Conservation (phyloP, 2,113 vertebrate species). For the Vulpes lagopus region DNA sequence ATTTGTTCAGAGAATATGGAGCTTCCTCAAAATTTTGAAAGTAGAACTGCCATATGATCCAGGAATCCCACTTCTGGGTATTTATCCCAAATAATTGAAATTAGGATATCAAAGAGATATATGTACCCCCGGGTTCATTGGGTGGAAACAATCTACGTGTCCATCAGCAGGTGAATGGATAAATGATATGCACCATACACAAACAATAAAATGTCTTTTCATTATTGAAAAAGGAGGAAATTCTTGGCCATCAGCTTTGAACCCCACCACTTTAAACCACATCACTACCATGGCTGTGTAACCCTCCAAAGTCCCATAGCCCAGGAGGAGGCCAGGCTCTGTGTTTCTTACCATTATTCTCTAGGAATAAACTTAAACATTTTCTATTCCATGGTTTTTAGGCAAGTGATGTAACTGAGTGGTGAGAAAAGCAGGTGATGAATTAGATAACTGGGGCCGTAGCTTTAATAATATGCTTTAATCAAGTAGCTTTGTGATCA, state of each 20-base stretch:
- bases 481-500: neutral
- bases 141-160: neutral
- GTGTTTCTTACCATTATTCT: neutral
- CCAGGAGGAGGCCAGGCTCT: accelerated
- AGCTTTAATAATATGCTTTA: neutral
- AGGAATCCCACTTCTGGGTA: neutral
- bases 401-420: neutral
- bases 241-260: neutral
- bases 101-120: neutral
- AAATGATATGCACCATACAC: too few species aligned
- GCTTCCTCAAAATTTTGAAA: neutral
- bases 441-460: neutral
- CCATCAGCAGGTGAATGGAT: neutral
- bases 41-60: neutral
- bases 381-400: neutral
- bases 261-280: neutral
- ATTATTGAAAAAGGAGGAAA: neutral
- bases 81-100: neutral
- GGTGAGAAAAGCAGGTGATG: neutral
- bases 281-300: neutral
- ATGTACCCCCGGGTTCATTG: neutral
- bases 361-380: neutral
- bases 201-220: neutral
- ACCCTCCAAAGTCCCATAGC: neutral
- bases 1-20: neutral